Evolutionary conservation across 1,140 invertebrate genomes (phyloP), one percentile per base, ranked within the genome.

Genomic region (Meteorus sp.): DNA sequence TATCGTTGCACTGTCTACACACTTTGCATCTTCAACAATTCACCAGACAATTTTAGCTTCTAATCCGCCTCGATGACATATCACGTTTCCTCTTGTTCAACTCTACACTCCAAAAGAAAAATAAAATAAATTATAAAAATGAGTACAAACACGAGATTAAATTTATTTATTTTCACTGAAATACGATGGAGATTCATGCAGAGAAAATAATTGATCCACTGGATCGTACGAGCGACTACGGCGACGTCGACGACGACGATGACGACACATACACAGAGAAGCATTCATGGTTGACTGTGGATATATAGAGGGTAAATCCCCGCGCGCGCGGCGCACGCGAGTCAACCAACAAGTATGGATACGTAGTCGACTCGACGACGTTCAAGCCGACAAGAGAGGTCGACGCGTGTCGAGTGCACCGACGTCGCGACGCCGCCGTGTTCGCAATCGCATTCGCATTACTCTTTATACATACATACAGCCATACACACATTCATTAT

Each of bases 361-460:
- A n/a, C n/a, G n/a, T n/a, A n/a, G 45, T 25, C 31, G 15, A 51
- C 45, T 56, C 33, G 37, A 20, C 33, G 17, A 41, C 45, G 33
- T 51, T 58, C 20, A 51, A 50, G 45, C 15, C 25, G 47, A 56
- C 43, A 47, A 33, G 43, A 51, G 47, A 51, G 39, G 39, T 55
- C 39, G 53, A 44, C 53, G 53, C 53, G 53, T 55, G 53, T 52
- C 56, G 48, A 59, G 48, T 43, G 47, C 47, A 51, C 56, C 45
- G 47, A 58, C 56, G 56, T 58, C 56, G 56, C 56, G 56, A 58
- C 56, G 56, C 56, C 56, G 33, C 15, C 55, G 55, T 41, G 17
- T 59, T 59, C 35, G 39, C 53, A 45, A 55, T 44, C 37, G 23
- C 53, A 55, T 29, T 39, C 37, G 47, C 37, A 22, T 43, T n/a